These are phyloP conservation scores for Ganaspis sp. DNA, from an alignment of 1,140 invertebrate genomes.

Conservation along the genomic window DNA sequence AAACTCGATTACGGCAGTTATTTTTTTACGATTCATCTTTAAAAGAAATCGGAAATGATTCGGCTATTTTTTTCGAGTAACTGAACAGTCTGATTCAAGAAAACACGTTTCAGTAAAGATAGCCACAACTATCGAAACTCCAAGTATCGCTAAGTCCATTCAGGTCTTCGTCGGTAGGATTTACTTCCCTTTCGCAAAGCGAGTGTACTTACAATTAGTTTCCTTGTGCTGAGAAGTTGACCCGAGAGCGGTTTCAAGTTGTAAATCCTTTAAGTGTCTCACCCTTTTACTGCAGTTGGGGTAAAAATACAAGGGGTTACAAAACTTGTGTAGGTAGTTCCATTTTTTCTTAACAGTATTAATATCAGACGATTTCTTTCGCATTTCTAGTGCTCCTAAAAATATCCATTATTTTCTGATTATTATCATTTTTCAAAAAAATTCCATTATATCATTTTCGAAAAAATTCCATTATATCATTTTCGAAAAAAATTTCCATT, in stretches of 20 bases:
- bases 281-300: slow-evolving; percentile 50
- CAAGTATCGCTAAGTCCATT: slow-evolving; percentile 9
- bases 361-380: too few relatives aligned
- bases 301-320: slow-evolving; percentile 29
- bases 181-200: slow-evolving; percentile 1
- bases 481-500: too few relatives aligned
- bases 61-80: too few relatives aligned
- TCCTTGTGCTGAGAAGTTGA: slow-evolving; percentile 29
- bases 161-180: neutral
- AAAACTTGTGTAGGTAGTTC: slow-evolving; percentile 42
- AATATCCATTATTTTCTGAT: too few relatives aligned
- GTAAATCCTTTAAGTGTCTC: slow-evolving; percentile 72
- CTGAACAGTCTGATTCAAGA: too few relatives aligned
- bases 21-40: too few relatives aligned
- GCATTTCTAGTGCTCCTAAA: too few relatives aligned
- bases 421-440: too few relatives aligned
- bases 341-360: slow-evolving; percentile 63
- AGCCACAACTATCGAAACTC: slow-evolving; percentile 38
- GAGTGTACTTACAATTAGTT: slow-evolving; percentile 53
- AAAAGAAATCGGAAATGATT: too few relatives aligned
- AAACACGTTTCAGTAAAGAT: neutral
- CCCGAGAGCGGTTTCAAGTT: slow-evolving; percentile 62
- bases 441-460: too few relatives aligned
- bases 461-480: too few relatives aligned
- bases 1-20: too few relatives aligned